Conservation (phyloP, 2,113 vertebrate species). For the Pandion haliaetus region DNA sequence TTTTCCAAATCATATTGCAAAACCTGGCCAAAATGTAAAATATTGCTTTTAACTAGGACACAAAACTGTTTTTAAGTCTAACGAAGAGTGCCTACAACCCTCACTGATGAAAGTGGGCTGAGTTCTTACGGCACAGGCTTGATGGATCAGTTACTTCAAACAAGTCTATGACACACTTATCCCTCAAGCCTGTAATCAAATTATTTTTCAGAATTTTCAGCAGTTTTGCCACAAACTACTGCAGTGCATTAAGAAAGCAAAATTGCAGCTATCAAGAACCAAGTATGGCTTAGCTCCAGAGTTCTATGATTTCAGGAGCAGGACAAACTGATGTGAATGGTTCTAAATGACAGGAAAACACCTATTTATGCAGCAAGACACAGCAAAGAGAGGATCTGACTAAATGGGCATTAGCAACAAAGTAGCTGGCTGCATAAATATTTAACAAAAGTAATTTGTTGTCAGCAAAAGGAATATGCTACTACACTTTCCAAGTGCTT, state of each 20-base stretch:
- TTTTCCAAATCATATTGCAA: background rate
- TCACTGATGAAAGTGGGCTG: background rate
- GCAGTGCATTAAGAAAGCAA: background rate
- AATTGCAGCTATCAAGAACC: background rate
- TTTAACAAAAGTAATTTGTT: background rate
- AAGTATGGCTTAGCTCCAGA: background rate
- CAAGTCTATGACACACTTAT: background rate
- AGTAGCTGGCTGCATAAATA: background rate
- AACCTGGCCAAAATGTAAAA: background rate
- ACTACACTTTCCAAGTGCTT: background rate
- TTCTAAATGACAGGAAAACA: background rate
- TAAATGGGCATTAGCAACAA: background rate
- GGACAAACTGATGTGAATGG: background rate
- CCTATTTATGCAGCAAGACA: background rate
- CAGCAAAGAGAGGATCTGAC: background rate
- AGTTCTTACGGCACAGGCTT: background rate
- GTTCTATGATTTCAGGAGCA: accelerated
- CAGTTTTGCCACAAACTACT: background rate
- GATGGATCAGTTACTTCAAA: background rate
- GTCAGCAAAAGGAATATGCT: background rate
- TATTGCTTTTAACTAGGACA: background rate
- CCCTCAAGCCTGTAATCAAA: background rate
- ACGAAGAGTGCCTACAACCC: background rate
- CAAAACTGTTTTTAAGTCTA: background rate
- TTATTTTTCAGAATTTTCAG: background rate